Conservation (phyloP, 30 jellyfish, hydroid and myxozoan species). For the Hydractinia symbiolongicarpus region DNA sequence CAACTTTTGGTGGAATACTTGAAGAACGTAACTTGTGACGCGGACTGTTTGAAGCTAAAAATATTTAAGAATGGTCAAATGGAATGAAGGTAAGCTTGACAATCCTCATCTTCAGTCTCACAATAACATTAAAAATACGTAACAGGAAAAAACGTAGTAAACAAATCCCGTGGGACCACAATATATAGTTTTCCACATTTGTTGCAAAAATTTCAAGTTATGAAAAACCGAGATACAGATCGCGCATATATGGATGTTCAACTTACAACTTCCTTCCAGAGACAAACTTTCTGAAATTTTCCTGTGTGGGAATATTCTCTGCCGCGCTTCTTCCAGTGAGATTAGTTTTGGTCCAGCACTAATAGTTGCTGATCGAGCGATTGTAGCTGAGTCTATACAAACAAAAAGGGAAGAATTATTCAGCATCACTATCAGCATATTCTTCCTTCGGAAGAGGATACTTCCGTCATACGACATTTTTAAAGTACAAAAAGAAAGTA, state of each 20-base stretch:
- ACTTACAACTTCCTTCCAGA: conserved; percentile 37
- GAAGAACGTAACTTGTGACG: conserved; percentile 68
- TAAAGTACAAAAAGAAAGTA: too few relatives aligned
- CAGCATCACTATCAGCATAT: too few relatives aligned
- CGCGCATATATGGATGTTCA: neutral
- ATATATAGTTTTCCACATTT: too few relatives aligned
- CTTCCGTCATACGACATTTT: too few relatives aligned
- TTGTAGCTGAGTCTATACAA: neutral
- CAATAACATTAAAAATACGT: too few relatives aligned
- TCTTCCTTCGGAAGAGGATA: too few relatives aligned
- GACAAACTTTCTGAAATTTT: conserved; percentile 12
- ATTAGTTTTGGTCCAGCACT: conserved; percentile 61
- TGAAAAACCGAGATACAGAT: too few relatives aligned
- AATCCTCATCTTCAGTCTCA: neutral
- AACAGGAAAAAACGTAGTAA: too few relatives aligned
- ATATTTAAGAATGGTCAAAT: neutral
- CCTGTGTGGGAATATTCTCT: conserved; percentile 38
- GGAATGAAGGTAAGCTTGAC: neutral
- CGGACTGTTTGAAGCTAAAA: conserved; percentile 41
- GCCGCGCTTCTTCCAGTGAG: conserved; percentile 92
- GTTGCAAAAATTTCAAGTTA: too few relatives aligned
- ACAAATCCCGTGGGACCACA: too few relatives aligned
- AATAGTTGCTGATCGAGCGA: neutral
- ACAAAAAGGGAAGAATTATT: neutral
- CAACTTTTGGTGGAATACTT: conserved; percentile 44